Evolutionary conservation across 2,888 invertebrate species (phyloP).

Genomic region (Orthonevra nobilis): DNA sequence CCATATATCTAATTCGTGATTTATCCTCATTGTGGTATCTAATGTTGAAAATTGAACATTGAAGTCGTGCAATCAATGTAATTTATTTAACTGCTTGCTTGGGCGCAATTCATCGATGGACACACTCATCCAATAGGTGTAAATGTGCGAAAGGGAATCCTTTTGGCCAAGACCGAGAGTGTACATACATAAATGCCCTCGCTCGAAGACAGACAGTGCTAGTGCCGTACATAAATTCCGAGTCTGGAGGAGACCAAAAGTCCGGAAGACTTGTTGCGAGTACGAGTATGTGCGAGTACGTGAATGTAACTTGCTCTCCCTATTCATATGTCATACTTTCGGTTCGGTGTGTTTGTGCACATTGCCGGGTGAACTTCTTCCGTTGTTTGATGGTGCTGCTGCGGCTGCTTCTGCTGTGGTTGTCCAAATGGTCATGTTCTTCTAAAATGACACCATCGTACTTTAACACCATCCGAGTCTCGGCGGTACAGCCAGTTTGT

Average conservation of each 20-base stretch:
- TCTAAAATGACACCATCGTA: constrained; percentile 60
- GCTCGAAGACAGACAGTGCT: no score
- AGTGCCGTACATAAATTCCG: constrained; percentile 65
- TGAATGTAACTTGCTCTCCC: constrained; percentile 51
- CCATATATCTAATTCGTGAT: constrained; percentile 68
- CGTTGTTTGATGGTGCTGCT: constrained; percentile 13
- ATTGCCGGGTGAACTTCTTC: constrained; percentile 45
- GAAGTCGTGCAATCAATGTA: constrained; percentile 71
- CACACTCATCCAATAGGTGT: constrained; percentile 38
- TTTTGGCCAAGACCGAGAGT: constrained; percentile 7
- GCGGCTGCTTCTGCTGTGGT: constrained; percentile 45
- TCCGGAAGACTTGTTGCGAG: constrained; percentile 59
- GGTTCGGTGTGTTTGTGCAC: constrained; percentile 8
- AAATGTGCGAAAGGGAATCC: constrained; percentile 54
- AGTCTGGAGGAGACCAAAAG: constrained; percentile 45
- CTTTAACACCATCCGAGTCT: constrained; percentile 43
- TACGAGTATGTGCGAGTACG: constrained; percentile 8
- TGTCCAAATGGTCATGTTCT: constrained; percentile 68
- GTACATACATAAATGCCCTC: constrained; percentile 25
- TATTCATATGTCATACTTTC: constrained; percentile 68
- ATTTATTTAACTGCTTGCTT: constrained; percentile 66
- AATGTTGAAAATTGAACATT: constrained; percentile 69
- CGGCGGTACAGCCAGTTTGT: constrained; percentile 17
- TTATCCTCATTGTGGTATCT: constrained; percentile 70
- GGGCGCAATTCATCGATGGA: constrained; percentile 58